phyloP scores from a whole-genome alignment of 2,797 vertebrate species.

The Melanotaenia boesemani region DNA sequence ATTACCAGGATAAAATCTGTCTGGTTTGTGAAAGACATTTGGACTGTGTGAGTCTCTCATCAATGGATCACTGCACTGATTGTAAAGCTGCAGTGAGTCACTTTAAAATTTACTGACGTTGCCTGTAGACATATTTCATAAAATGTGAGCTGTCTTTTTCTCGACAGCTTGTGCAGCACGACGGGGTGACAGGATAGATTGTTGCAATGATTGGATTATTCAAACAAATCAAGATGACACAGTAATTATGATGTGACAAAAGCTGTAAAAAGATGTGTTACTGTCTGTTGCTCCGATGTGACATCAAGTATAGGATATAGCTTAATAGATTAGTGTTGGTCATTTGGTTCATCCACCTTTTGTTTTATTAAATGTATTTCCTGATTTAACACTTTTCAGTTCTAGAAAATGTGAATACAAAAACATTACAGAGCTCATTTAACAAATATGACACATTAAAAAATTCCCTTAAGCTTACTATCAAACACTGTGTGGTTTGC shows the following conservation, averaged over 20 bases:
- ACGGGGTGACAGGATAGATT: conserved; percentile 52
- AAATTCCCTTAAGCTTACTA: background rate
- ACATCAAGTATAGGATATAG: background rate
- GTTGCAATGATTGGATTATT: conserved; percentile 59
- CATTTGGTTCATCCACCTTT: conserved; percentile 1
- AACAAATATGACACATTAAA: background rate
- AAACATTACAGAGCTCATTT: background rate
- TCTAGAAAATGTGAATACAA: background rate
- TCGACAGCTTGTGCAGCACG: conserved; percentile 42
- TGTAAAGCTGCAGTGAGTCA: conserved; percentile 53
- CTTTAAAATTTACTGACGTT: conserved; percentile 53
- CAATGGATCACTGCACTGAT: conserved; percentile 41
- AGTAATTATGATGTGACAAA: conserved; percentile 39
- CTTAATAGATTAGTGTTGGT: background rate
- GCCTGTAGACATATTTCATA: conserved; percentile 47
- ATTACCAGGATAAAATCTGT: conserved; percentile 32
- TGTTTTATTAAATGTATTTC: background rate
- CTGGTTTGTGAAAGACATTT: conserved; percentile 35
- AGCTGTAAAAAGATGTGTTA: conserved; percentile 28
- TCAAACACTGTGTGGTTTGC: background rate
- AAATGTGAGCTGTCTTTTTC: conserved; percentile 57
- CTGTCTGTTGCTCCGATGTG: conserved; percentile 11
- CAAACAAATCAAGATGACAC: conserved; percentile 50
- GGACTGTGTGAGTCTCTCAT: conserved; percentile 29
- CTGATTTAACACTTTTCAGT: background rate